phyloP scores from a whole-genome alignment of 2,797 vertebrate genomes.

The Mionectes olivaceus region DNA sequence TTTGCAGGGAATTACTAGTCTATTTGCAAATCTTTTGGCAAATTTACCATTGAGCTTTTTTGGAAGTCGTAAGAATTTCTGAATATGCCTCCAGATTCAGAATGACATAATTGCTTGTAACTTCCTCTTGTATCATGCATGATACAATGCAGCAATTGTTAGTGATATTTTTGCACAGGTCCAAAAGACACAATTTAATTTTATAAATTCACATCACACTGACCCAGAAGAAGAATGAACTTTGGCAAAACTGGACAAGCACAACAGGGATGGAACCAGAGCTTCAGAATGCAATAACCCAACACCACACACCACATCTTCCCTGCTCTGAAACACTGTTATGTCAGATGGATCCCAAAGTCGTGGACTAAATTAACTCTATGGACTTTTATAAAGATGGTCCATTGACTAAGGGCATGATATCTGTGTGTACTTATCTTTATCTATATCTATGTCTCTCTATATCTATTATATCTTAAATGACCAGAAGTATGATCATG shows the following conservation, averaged over 20 bases:
- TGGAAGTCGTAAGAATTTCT: background rate
- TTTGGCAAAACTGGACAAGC: background rate
- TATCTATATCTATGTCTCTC: background rate
- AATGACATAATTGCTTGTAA: background rate
- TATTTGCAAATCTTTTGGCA: background rate
- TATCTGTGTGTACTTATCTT: background rate
- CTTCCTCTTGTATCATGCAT: background rate
- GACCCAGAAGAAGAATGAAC: background rate
- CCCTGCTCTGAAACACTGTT: background rate
- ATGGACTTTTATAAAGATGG: background rate
- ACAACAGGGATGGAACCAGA: background rate
- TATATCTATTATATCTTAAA: background rate
- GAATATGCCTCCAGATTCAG: background rate
- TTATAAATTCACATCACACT: background rate
- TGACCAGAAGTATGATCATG: background rate
- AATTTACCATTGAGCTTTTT: background rate
- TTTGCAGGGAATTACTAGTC: background rate
- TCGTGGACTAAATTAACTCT: background rate
- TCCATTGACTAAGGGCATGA: background rate
- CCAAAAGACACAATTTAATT: background rate
- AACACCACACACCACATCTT: background rate
- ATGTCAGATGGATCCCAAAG: background rate
- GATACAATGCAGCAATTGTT: background rate
- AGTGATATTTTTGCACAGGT: background rate
- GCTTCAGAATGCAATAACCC: background rate